Conservation (phyloP, 2,888 invertebrate species). For the Eulithis testata region DNA sequence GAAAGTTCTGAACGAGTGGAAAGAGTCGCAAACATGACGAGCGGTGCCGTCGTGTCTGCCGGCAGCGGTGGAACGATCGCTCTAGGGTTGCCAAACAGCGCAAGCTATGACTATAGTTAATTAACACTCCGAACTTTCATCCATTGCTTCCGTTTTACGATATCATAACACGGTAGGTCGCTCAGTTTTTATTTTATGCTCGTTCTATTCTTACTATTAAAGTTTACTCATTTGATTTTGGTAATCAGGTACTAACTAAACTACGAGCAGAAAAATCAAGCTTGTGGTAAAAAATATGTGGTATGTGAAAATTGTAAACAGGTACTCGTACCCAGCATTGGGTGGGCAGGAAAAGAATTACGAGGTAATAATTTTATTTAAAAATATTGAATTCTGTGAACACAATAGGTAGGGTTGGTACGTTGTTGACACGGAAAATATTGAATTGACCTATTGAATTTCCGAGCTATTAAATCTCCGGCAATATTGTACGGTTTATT, state of each 20-base stretch:
- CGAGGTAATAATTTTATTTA: constrained; percentile 17
- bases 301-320: background rate
- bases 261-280: background rate
- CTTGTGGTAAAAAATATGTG: too few species aligned
- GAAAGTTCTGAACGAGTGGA: constrained; percentile 58
- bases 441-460: constrained; percentile 21
- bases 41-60: constrained; percentile 54
- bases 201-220: background rate
- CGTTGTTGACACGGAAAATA: constrained; percentile 19
- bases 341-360: constrained; percentile 13
- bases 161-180: constrained; percentile 3
- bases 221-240: constrained; percentile 1
- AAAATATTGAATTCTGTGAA: constrained; percentile 18
- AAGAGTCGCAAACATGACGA: constrained; percentile 61
- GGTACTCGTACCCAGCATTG: constrained; percentile 9
- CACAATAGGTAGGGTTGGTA: constrained; percentile 23
- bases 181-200: background rate
- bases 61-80: constrained; percentile 41
- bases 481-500: constrained; percentile 19
- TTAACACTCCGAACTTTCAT: constrained; percentile 41
- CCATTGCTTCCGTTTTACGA: constrained; percentile 24
- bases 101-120: constrained; percentile 35
- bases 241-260: background rate
- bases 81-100: constrained; percentile 45
- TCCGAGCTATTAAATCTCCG: constrained; percentile 16